A percentile compares a stretch with the other conserved stretches of the same genome.
Evolutionary conservation across 2,888 invertebrate genomes (phyloP).

Genomic region (Cepaea hortensis): DNA sequence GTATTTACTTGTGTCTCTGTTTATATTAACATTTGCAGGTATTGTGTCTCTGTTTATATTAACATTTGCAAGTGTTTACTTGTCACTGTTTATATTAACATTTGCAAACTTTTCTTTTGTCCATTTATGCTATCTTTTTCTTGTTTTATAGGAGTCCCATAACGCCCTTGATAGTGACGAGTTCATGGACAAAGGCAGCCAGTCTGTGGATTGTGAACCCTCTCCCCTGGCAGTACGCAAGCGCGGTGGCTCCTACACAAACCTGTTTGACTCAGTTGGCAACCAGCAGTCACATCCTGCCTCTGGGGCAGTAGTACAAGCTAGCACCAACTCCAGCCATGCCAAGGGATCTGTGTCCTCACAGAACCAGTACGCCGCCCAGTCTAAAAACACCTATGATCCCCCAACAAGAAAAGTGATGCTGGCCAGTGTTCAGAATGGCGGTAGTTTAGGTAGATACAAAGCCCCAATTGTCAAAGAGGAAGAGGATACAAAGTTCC

Average conservation of each 20-base stretch:
- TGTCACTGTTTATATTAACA: no score
- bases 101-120: not conserved
- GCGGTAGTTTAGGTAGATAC: slow-evolving; percentile 41
- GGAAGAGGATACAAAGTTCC: slow-evolving; percentile 56
- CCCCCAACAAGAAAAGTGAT: slow-evolving; percentile 34
- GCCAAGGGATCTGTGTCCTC: slow-evolving; percentile 52
- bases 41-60: no score
- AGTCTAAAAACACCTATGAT: slow-evolving; percentile 49
- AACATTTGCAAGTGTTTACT: no score
- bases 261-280: slow-evolving; percentile 68
- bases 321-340: slow-evolving; percentile 46
- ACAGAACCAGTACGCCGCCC: slow-evolving; percentile 47
- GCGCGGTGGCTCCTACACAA: slow-evolving; percentile 70
- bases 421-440: slow-evolving; percentile 36
- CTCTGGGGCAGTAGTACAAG: slow-evolving; percentile 56
- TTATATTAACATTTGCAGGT: no score
- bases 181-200: slow-evolving; percentile 60
- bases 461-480: slow-evolving; percentile 60
- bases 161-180: slow-evolving; percentile 59
- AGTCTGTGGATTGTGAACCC: slow-evolving; percentile 62
- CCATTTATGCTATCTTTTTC: not conserved
- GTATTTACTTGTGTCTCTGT: no score
- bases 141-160: slow-evolving; percentile 51
- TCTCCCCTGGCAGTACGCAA: slow-evolving; percentile 59
- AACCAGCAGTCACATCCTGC: slow-evolving; percentile 50